phyloP scores from a whole-genome alignment of 2,888 invertebrate genomes.

The Barypeithes pellucidus region DNA sequence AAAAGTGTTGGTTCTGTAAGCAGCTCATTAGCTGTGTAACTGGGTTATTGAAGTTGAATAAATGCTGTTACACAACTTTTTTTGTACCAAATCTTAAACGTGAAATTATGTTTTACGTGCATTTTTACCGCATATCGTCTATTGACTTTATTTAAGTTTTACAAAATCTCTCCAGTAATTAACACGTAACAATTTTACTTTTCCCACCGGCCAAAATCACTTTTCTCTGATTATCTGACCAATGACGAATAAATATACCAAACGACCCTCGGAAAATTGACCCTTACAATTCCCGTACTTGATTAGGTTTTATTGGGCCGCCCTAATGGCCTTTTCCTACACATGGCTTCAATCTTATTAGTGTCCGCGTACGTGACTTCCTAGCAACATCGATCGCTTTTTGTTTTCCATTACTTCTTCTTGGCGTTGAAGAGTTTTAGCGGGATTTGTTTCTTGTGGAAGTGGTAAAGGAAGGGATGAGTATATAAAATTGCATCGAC shows the following conservation, averaged over 20 bases:
- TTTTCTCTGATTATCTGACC: slow-evolving; percentile 4
- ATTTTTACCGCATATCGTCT: no score
- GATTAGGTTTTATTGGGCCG: slow-evolving; percentile 34
- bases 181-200: not conserved
- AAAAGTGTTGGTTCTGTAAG: no score
- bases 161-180: not conserved
- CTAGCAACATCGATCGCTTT: slow-evolving; percentile 17
- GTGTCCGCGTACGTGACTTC: slow-evolving; percentile 27
- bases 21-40: no score
- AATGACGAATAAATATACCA: slow-evolving; percentile 20
- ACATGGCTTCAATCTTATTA: slow-evolving; percentile 38
- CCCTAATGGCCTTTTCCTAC: slow-evolving; percentile 38
- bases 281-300: slow-evolving; percentile 32
- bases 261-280: slow-evolving; percentile 33
- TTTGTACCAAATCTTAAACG: no score
- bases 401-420: not conserved
- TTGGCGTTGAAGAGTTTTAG: not conserved
- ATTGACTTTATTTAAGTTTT: no score
- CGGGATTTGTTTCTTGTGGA: not conserved
- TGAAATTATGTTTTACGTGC: no score
- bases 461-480: no score
- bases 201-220: not conserved
- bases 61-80: no score
- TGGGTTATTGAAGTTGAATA: no score
- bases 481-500: no score